phyloP scores from a whole-genome alignment of 2,797 vertebrate genomes.

The Gambusia yucatana region DNA sequence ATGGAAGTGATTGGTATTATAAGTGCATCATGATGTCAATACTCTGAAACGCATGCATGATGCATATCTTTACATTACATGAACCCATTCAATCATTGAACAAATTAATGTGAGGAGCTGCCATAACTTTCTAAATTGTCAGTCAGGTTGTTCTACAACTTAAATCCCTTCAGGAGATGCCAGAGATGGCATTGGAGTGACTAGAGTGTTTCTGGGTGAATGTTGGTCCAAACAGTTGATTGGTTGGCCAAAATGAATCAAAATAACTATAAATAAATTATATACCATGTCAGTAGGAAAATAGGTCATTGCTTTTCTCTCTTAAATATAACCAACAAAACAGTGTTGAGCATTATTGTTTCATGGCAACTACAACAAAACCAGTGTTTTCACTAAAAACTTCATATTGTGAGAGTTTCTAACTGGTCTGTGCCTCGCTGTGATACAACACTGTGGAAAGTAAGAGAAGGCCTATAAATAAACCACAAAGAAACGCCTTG shows the following conservation, averaged over 20 bases:
- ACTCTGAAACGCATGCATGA: background rate
- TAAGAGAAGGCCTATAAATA: conserved; percentile 54
- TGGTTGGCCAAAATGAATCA: background rate
- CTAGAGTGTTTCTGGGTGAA: background rate
- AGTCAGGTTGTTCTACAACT: background rate
- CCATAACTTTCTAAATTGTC: background rate
- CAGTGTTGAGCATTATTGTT: background rate
- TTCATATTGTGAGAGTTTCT: background rate
- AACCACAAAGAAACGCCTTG: conserved; percentile 44
- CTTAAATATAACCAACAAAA: background rate
- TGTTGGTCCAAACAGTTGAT: background rate
- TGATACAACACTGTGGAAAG: conserved; percentile 21
- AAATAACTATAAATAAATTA: background rate
- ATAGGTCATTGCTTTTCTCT: background rate
- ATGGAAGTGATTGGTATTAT: conserved; percentile 55
- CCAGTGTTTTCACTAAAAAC: background rate
- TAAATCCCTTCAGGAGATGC: background rate
- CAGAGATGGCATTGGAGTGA: background rate
- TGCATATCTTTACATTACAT: background rate
- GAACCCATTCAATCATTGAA: background rate
- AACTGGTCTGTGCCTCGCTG: background rate
- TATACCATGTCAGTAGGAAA: background rate
- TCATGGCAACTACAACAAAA: background rate
- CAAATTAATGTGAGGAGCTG: background rate
- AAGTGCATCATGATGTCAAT: conserved; percentile 9